Percentiles rank a stretch among this genome's conserved stretches.
Conservation (phyloP, 2,113 vertebrate genomes). For the Sitta europaea region DNA sequence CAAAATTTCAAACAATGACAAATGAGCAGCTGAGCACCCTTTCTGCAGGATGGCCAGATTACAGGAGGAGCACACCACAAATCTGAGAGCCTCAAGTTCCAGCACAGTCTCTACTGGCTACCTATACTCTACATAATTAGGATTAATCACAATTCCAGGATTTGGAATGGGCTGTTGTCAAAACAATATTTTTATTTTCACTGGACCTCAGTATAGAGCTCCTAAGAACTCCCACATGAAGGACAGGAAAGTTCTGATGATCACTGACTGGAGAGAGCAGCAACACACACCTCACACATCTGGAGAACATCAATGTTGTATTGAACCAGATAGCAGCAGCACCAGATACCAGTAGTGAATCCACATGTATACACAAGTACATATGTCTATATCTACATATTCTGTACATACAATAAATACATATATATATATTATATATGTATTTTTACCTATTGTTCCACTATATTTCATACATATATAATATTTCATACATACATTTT, state of each 20-base stretch:
- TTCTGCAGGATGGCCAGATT: background rate
- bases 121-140: background rate
- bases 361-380: background rate
- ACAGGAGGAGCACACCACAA: background rate
- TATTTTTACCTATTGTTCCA: background rate
- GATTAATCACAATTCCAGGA: background rate
- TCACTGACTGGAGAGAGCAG: background rate
- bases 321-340: background rate
- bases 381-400: background rate
- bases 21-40: background rate
- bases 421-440: background rate
- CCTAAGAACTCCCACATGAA: background rate
- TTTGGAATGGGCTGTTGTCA: background rate
- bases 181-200: background rate
- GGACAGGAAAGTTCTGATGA: background rate
- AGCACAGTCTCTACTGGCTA: background rate
- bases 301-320: background rate
- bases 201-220: background rate
- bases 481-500: background rate
- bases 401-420: background rate
- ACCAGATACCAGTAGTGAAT: background rate
- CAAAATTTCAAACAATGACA: background rate
- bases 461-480: background rate
- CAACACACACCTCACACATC: fast-evolving
- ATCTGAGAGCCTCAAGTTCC: background rate